Evolutionary conservation across 1,140 invertebrate species (phyloP), one percentile per base, ranked within the genome.

Genomic region (Drosophila prosaltans): DNA sequence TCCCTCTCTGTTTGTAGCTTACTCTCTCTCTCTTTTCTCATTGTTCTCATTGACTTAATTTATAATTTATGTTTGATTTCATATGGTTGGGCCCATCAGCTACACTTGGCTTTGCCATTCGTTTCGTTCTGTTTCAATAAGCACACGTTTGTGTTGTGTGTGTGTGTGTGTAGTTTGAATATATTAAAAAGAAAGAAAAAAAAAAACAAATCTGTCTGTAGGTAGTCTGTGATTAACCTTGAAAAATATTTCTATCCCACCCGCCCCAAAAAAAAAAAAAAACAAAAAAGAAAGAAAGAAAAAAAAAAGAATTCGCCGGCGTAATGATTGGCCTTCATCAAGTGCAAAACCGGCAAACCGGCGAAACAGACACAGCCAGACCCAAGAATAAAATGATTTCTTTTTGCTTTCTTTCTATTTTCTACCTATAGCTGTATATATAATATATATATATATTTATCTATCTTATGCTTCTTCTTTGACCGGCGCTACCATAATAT

Each of bases 321-420:
- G 55, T 58, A 36, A 39, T 57, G 30, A 39, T 57, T 73, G 74
- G 73, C 77, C 77, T 76, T 79, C 74, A 54, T 43, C 58, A 75
- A 71, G 76, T 78, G 74, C 70, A 80, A 66, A 59, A 61, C 83
- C 83, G 83, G 83, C 83, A 80, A 72, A 72, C 83, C 80, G 62
- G 62, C 60, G 26, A 68, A 60, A 40, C n/a, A 30, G 21, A 21
- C 21, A 51, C 45, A 8, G 8, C 26, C 2, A 10, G 0, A 24
- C 7, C 24, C 21, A 51, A 16, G 36, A 54, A 54, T 26, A 51
- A 51, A 21, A 51, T 16, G 28, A 9, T 45, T 45, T 45, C 45
- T 55, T 21, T 57, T 65, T 32, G 60, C 16, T 41, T 71, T 71
- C 69, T 61, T 16, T 30, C 45, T 51, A 51, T 51, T 51, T 51